These are phyloP conservation scores for Vanessa tameamea DNA, from an alignment of 1,140 invertebrate species.

Conservation along the genomic window DNA sequence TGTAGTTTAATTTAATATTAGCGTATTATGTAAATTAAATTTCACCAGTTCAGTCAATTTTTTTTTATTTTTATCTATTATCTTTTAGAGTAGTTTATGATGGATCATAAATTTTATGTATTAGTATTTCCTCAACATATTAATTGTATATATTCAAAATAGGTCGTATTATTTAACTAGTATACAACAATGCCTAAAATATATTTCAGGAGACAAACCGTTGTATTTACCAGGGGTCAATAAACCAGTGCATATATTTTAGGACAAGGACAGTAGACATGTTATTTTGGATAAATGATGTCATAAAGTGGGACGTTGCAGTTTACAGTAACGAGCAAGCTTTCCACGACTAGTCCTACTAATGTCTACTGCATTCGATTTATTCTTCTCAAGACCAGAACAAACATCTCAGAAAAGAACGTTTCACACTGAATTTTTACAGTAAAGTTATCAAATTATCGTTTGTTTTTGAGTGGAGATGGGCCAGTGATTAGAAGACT, in stretches of 20 bases:
- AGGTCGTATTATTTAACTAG: too few relatives aligned
- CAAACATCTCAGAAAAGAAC: not conserved
- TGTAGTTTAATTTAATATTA: too few relatives aligned
- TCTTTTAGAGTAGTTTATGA: too few relatives aligned
- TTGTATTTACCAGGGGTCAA: slow-evolving; percentile 21
- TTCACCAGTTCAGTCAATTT: too few relatives aligned
- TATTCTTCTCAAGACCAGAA: slow-evolving; percentile 13
- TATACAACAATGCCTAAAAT: not conserved
- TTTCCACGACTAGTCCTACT: slow-evolving; percentile 34
- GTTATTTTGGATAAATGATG: slow-evolving; percentile 25
- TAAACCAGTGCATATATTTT: slow-evolving; percentile 38
- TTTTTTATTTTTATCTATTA: too few relatives aligned
- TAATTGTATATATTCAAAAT: too few relatives aligned
- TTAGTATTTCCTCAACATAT: too few relatives aligned
- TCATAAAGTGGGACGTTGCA: slow-evolving; percentile 16
- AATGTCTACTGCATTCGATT: slow-evolving; percentile 28
- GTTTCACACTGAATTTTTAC: not conserved
- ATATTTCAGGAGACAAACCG: not conserved
- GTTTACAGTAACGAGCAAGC: slow-evolving; percentile 24
- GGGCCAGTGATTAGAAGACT: too few relatives aligned
- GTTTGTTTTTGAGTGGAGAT: too few relatives aligned
- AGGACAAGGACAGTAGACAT: slow-evolving; percentile 32
- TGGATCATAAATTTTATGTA: too few relatives aligned
- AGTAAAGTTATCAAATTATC: too few relatives aligned
- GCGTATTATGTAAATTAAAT: too few relatives aligned